Conservation (phyloP, 2,797 vertebrate genomes). For the Rhinogobio ventralis region DNA sequence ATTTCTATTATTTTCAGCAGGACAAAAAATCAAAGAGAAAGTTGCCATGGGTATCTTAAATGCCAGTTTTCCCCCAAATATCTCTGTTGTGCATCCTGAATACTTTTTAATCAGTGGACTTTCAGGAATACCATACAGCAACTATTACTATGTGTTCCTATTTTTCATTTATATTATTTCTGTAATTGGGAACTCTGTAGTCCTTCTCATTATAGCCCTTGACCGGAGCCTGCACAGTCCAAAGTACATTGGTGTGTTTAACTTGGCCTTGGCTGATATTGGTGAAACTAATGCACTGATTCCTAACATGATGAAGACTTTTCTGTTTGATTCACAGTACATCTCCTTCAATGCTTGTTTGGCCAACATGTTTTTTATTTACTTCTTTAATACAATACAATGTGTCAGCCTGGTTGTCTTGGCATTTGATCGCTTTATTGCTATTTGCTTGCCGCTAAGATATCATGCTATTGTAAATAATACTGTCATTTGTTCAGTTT, state of each 20-base stretch:
- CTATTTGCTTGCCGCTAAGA: conserved; percentile 50
- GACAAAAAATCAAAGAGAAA: neutral
- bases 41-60: neutral
- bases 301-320: conserved; percentile 57
- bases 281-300: conserved; percentile 57
- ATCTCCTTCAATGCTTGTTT: conserved; percentile 1
- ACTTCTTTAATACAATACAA: conserved; percentile 54
- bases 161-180: neutral
- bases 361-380: conserved; percentile 47
- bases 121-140: neutral
- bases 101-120: conserved; percentile 6
- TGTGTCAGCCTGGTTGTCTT: conserved; percentile 50
- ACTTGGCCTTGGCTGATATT: conserved; percentile 59
- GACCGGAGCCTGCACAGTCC: conserved; percentile 43
- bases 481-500: conserved; percentile 40
- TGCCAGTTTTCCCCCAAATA: neutral
- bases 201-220: neutral
- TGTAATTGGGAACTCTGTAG: neutral
- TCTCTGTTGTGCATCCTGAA: neutral
- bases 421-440: conserved; percentile 57
- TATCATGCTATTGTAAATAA: conserved; percentile 55
- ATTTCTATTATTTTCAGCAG: neutral
- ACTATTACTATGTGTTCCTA: neutral
- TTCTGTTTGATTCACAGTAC: conserved; percentile 57
- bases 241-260: conserved; percentile 60